Percentiles rank a stretch among this genome's conserved stretches.
phyloP scores from a whole-genome alignment of 2,888 invertebrate genomes.

The Scaptomyza caliginosa region DNA sequence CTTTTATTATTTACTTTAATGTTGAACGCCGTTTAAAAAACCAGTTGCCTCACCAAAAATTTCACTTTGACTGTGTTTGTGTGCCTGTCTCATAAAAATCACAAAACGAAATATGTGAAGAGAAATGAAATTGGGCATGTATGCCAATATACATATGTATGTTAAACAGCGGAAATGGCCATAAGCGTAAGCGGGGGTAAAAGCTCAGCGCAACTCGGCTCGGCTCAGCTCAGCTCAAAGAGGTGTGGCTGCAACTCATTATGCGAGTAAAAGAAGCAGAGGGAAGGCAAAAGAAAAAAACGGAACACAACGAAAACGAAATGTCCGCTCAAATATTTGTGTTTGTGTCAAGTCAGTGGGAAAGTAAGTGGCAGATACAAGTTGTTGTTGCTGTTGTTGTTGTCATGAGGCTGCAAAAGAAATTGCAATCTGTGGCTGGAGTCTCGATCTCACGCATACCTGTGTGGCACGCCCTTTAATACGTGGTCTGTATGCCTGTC shows the following conservation, averaged over 20 bases:
- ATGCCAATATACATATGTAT: constrained; percentile 60
- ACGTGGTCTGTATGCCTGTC: background rate
- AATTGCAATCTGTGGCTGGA: constrained; percentile 62
- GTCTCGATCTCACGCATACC: constrained; percentile 55
- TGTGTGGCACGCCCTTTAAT: constrained; percentile 54
- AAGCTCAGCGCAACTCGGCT: constrained; percentile 42
- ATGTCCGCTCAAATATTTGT: constrained; percentile 58
- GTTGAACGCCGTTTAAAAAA: constrained; percentile 28
- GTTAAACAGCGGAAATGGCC: constrained; percentile 70
- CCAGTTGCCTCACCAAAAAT: constrained; percentile 51
- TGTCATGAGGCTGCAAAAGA: constrained; percentile 21
- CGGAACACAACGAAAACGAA: constrained; percentile 63
- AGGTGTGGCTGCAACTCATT: constrained; percentile 68
- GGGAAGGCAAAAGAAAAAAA: constrained; percentile 13
- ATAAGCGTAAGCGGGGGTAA: constrained; percentile 50
- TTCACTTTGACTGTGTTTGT: constrained; percentile 64
- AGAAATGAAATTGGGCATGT: constrained; percentile 61
- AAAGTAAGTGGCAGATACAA: constrained; percentile 60
- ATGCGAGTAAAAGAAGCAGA: constrained; percentile 19
- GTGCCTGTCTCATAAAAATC: constrained; percentile 45
- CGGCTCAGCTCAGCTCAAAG: constrained; percentile 17
- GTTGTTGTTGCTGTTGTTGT: constrained; percentile 16
- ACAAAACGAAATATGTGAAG: constrained; percentile 6
- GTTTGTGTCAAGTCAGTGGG: constrained; percentile 46
- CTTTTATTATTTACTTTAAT: background rate